These are phyloP conservation scores for Acropora tenuis DNA, from an alignment of 64 coral and sea anemone species.

Conservation along the genomic window DNA sequence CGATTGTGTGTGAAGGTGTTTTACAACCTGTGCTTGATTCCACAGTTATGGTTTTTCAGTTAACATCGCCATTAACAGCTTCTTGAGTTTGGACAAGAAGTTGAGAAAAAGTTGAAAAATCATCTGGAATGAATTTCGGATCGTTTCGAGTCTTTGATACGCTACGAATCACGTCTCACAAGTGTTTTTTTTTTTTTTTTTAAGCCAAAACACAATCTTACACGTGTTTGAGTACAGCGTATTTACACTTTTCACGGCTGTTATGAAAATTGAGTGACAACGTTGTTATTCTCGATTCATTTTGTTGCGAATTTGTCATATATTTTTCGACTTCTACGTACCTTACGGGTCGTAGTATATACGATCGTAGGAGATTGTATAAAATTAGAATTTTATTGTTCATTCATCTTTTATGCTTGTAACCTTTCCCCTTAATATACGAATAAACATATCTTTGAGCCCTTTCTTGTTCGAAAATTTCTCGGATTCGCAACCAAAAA, in stretches of 20 bases:
- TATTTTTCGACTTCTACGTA: too few species aligned
- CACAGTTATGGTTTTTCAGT: not conserved
- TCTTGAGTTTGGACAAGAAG: not conserved
- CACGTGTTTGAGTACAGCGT: conserved; percentile 24
- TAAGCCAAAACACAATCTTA: not conserved
- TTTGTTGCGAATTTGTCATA: too few species aligned
- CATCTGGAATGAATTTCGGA: not conserved
- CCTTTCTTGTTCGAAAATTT: not conserved
- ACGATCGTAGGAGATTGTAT: too few species aligned
- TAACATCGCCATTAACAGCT: not conserved
- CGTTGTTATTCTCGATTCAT: not conserved
- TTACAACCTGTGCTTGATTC: not conserved
- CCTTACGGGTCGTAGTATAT: too few species aligned
- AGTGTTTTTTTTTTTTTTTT: not conserved
- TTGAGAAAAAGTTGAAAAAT: not conserved
- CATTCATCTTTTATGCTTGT: not conserved
- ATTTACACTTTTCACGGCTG: not conserved
- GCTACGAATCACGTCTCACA: not conserved
- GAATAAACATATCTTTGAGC: not conserved
- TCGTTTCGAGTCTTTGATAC: not conserved
- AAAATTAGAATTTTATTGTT: not conserved
- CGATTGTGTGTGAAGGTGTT: not conserved
- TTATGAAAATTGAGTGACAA: too few species aligned
- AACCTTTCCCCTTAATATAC: not conserved
- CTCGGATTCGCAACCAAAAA: not conserved